Conservation (phyloP, 2,113 vertebrate species). For the Aptenodytes patagonicus region DNA sequence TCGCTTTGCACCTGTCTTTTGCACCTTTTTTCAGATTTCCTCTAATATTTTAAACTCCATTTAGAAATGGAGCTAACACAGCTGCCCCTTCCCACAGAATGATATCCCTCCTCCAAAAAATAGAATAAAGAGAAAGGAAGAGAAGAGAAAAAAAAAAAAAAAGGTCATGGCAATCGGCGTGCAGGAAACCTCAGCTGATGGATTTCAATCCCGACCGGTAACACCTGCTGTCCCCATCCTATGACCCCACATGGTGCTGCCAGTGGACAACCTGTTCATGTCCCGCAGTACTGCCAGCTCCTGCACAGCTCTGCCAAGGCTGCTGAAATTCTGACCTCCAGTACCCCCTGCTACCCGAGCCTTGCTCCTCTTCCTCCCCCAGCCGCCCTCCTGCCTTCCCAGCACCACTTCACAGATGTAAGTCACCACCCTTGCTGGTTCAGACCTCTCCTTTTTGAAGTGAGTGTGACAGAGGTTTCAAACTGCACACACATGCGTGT, state of each 20-base stretch:
- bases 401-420: neutral
- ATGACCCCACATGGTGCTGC: neutral
- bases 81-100: neutral
- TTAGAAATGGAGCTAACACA: neutral
- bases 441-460: neutral
- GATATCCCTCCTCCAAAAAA: neutral
- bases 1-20: neutral
- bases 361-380: neutral
- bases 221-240: constrained; percentile 39
- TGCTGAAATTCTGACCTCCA: neutral
- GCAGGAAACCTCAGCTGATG: constrained; percentile 24
- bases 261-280: neutral
- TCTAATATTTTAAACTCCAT: constrained; percentile 3
- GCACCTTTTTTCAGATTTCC: constrained; percentile 41
- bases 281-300: neutral
- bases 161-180: accelerated
- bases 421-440: neutral
- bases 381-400: neutral
- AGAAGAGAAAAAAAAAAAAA: neutral
- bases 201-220: neutral
- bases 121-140: neutral
- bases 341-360: neutral
- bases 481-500: accelerated
- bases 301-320: neutral
- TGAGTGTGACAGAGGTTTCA: neutral